Evolutionary conservation across 92 coral and sea anemone species (phyloP).

Genomic region (Porites evermanni): DNA sequence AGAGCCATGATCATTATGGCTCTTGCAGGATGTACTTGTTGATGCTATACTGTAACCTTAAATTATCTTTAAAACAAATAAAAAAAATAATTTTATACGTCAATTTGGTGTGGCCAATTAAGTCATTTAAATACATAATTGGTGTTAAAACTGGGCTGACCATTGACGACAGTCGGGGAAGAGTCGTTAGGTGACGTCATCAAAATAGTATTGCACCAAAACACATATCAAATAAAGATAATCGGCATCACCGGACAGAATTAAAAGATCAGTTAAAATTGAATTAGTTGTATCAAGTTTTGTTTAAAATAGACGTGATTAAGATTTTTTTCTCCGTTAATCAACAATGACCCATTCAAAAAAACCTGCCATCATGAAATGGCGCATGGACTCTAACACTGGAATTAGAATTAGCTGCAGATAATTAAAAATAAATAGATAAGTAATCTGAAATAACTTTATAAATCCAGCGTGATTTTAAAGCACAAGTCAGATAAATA

Average conservation of each 20-base stretch:
- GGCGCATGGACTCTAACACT: too few species aligned
- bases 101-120: neutral
- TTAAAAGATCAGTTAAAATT: neutral
- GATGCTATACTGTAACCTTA: too few species aligned
- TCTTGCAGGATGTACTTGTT: neutral
- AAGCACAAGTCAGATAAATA: too few species aligned
- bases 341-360: too few species aligned
- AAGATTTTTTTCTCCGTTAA: neutral
- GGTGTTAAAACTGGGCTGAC: neutral
- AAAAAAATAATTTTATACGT: neutral
- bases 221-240: neutral
- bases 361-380: too few species aligned
- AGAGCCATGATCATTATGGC: neutral
- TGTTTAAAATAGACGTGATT: neutral
- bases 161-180: neutral
- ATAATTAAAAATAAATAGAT: too few species aligned
- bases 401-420: too few species aligned
- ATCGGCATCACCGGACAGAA: neutral
- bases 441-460: too few species aligned
- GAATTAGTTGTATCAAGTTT: neutral
- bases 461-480: too few species aligned
- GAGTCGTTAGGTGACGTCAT: slow-evolving; percentile 1
- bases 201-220: neutral
- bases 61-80: neutral
- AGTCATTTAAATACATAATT: neutral